A percentile compares a stretch with the other conserved stretches of the same genome.
These are phyloP conservation scores for Neoseiulus cucumeris DNA, from an alignment of 1,140 invertebrate genomes.

Conservation along the genomic window DNA sequence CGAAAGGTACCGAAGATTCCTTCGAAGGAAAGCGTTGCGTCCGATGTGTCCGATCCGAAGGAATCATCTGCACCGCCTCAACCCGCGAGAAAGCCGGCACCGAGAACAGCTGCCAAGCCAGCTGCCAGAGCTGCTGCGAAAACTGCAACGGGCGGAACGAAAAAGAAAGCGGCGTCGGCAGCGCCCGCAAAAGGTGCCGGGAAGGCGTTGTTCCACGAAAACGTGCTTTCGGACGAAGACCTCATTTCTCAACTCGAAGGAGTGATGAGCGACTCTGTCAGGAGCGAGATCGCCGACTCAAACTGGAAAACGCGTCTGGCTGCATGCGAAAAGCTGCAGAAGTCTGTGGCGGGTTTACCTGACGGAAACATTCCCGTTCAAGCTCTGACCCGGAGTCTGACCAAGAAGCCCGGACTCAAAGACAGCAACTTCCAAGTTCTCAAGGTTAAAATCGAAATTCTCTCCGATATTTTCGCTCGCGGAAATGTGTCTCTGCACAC, in stretches of 20 bases:
- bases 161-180: neutral
- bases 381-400: constrained; percentile 46
- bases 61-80: neutral
- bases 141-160: constrained; percentile 7
- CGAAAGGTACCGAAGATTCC: constrained; percentile 13
- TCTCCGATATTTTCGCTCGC: constrained; percentile 53
- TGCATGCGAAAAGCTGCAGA: constrained; percentile 47
- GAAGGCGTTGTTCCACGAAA: neutral
- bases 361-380: constrained; percentile 45
- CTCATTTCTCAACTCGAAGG: constrained; percentile 44
- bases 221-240: constrained; percentile 35
- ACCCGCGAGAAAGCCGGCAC: neutral
- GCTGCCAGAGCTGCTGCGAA: constrained; percentile 18
- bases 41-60: neutral
- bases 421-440: constrained; percentile 82
- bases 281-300: constrained; percentile 46
- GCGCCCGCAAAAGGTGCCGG: neutral
- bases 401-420: constrained; percentile 70
- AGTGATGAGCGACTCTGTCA: constrained; percentile 38
- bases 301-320: constrained; percentile 72
- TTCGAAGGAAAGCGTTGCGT: constrained; percentile 1
- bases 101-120: constrained; percentile 25
- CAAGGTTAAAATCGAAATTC: constrained; percentile 55
- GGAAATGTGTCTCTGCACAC: constrained; percentile 40
- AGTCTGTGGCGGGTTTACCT: constrained; percentile 39